Percentiles rank a stretch among this genome's conserved stretches.
Conservation (phyloP, 2,888 invertebrate species). For the Tineola bisselliella region DNA sequence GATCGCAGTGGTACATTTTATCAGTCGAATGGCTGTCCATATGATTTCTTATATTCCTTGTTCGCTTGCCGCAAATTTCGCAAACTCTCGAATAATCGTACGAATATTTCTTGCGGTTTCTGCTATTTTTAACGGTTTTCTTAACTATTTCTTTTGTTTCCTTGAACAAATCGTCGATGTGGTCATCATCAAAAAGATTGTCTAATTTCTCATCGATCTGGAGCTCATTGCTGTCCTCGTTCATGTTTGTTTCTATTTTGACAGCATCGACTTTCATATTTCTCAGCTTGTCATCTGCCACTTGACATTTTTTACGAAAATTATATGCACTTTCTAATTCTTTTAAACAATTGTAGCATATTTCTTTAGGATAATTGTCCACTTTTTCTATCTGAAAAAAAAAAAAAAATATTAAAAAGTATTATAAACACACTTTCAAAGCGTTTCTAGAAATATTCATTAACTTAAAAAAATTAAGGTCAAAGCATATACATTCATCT, state of each 20-base stretch:
- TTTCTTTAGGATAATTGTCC: slow-evolving; percentile 45
- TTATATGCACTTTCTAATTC: slow-evolving; percentile 55
- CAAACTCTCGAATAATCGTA: slow-evolving; percentile 59
- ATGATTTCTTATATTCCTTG: slow-evolving; percentile 48
- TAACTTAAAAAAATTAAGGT: too few species aligned
- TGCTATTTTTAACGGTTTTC: slow-evolving; percentile 26
- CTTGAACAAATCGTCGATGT: slow-evolving; percentile 6
- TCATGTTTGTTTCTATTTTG: slow-evolving; percentile 31
- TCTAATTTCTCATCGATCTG: not conserved
- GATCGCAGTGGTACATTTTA: slow-evolving; percentile 48
- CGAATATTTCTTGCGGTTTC: slow-evolving; percentile 32
- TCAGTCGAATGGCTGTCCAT: slow-evolving; percentile 49
- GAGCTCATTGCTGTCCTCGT: not conserved
- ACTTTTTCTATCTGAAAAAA: slow-evolving; percentile 39
- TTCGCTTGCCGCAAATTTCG: slow-evolving; percentile 56
- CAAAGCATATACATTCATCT: too few species aligned
- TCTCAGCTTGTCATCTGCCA: slow-evolving; percentile 40
- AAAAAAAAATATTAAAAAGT: not conserved
- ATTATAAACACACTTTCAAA: not conserved
- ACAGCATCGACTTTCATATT: slow-evolving; percentile 22
- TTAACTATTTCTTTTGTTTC: not conserved
- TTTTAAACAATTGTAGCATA: slow-evolving; percentile 46
- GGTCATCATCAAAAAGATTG: slow-evolving; percentile 15
- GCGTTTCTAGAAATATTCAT: not conserved
- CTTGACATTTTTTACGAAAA: slow-evolving; percentile 56